Evolutionary conservation across 2,888 invertebrate genomes (phyloP).

Genomic region (Pseudococcus jackbeardsleyi): DNA sequence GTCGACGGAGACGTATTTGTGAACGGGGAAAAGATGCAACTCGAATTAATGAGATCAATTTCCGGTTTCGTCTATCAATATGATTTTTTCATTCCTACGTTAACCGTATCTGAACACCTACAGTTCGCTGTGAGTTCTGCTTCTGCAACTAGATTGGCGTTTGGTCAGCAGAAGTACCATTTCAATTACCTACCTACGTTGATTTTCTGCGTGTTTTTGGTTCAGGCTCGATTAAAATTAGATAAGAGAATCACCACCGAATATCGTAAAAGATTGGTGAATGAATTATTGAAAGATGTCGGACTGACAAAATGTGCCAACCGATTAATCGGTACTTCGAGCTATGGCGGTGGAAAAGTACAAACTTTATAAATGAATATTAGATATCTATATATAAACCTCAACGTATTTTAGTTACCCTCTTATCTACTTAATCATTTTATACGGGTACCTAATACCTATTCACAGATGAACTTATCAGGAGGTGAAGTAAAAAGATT

Average conservation of each 20-base stretch:
- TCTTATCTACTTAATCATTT: too few species aligned
- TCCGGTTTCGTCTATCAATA: slow-evolving; percentile 94
- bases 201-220: neutral
- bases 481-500: slow-evolving; percentile 94
- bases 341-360: slow-evolving; percentile 63
- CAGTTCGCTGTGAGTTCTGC: slow-evolving; percentile 86
- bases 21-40: slow-evolving; percentile 48
- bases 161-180: too few species aligned
- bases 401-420: too few species aligned
- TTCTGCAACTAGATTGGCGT: too few species aligned
- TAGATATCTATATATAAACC: too few species aligned
- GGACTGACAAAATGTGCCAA: slow-evolving; percentile 80
- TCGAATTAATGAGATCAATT: slow-evolving; percentile 81
- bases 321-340: slow-evolving; percentile 81
- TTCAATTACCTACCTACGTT: too few species aligned
- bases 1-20: slow-evolving; percentile 53
- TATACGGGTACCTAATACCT: too few species aligned
- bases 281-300: slow-evolving; percentile 79
- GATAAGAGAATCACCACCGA: slow-evolving; percentile 77
- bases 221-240: slow-evolving; percentile 83
- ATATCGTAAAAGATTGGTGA: slow-evolving; percentile 78
- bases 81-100: slow-evolving; percentile 86
- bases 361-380: too few species aligned
- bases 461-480: slow-evolving; percentile 76
- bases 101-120: slow-evolving; percentile 90